Base-by-base conservation (phyloP, 2,888 invertebrate genomes). In the Pollenia labialis region DNA sequence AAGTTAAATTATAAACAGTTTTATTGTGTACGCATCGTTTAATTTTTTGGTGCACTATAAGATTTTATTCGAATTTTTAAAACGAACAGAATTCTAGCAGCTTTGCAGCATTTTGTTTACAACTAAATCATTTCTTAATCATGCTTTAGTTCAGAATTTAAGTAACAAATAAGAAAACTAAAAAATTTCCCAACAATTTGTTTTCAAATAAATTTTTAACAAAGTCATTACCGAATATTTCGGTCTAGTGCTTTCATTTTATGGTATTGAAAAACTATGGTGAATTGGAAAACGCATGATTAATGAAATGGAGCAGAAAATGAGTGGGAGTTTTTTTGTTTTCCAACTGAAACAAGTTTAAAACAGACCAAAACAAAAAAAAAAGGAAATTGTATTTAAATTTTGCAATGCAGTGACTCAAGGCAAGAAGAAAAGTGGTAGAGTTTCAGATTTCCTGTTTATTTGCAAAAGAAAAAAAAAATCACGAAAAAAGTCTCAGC, bases 271-370 rank as follows among this genome's bases (percentile, higher is more conserved):
- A n/a, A 48, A 50, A 80, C 76, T 32, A 6, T 79, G 72, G 84
- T 76, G 69, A 74, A 79, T 60, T 52, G 85, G 62, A 56, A 87
- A 88, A 62, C 3, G 42, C 71, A 48, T 71, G 18, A 52, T 50
- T 54, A 56, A 76, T 64, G 62, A 82, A 87, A 81, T 81, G 81
- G 68, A 85, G 85, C 80, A 69, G 76, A 82, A 87, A 88, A 87
- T 85, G 56, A 84, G 88, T 85, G 74, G 88, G 87, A 76, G 86
- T 14, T n/a, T 58, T 46, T 52, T 54, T 14, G 14, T 62, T 18
- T 42, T 14, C 40, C 18, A 40, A 32, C 52, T 54, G 60, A 64
- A 77, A 56, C 71, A 71, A 54, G 40, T 23, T 75, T 54, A 10
- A 46, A 54, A 50, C 56, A 69, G 12, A 10, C 48, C 2, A 12